Evolutionary conservation across 1,140 invertebrate genomes (phyloP).

Genomic region (Charaxes varanes): DNA sequence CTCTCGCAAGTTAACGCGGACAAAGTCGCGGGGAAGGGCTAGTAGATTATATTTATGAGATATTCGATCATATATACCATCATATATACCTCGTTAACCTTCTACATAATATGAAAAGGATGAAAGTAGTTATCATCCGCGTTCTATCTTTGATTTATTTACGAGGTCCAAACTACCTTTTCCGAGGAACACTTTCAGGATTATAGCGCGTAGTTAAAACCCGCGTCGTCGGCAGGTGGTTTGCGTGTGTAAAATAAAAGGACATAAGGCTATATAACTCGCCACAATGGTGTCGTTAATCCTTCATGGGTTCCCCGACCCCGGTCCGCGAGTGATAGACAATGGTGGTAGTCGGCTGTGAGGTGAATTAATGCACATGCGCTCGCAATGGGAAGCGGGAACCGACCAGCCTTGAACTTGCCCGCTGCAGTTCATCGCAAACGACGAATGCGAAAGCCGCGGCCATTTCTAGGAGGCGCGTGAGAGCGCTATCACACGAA

Average conservation of each 20-base stretch:
- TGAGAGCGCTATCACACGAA: conserved; percentile 21
- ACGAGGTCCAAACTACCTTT: neutral
- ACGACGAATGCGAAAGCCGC: conserved; percentile 53
- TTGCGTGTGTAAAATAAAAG: conserved; percentile 34
- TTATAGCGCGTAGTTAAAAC: conserved; percentile 5
- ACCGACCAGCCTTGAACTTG: conserved; percentile 66
- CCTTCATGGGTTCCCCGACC: conserved; percentile 61
- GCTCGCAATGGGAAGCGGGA: conserved; percentile 62
- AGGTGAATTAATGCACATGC: conserved; percentile 67
- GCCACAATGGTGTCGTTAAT: conserved; percentile 67
- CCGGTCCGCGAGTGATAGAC: conserved; percentile 57
- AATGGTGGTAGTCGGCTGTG: conserved; percentile 66
- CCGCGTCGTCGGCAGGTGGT: conserved; percentile 30
- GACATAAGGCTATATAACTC: conserved; percentile 40
- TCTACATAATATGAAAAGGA: too few relatives aligned
- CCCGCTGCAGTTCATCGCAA: conserved; percentile 42
- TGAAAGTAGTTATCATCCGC: neutral
- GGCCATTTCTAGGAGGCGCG: conserved; percentile 55
- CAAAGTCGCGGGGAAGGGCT: too few relatives aligned
- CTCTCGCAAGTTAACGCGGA: too few relatives aligned
- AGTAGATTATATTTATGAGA: too few relatives aligned
- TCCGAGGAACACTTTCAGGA: neutral
- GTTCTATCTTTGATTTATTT: neutral
- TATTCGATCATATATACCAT: too few relatives aligned
- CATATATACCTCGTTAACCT: too few relatives aligned